phyloP scores from a whole-genome alignment of 2,888 invertebrate species.

The Prenolepis imparis region DNA sequence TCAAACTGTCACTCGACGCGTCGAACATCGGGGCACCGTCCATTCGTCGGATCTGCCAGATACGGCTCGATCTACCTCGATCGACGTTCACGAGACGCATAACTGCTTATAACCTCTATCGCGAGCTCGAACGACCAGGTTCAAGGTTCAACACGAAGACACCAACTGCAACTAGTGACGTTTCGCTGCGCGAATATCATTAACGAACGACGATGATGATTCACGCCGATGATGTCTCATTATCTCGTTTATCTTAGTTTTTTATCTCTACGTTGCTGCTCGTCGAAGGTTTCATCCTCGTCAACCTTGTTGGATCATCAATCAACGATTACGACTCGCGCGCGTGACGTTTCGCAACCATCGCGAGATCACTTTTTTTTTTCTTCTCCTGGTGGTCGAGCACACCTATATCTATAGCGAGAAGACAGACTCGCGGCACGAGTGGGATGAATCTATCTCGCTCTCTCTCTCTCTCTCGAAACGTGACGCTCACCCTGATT shows the following conservation, averaged over 20 bases:
- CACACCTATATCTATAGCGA: background rate
- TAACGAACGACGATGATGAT: background rate
- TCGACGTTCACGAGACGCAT: constrained; percentile 64
- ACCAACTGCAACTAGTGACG: background rate
- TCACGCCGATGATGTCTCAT: constrained; percentile 14
- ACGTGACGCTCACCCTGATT: background rate
- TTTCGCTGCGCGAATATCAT: background rate
- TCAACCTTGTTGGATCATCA: background rate
- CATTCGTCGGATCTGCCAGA: constrained; percentile 51
- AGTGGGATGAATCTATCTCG: background rate
- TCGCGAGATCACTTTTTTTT: constrained; percentile 51
- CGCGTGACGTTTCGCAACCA: constrained; percentile 81
- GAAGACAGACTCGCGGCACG: constrained; percentile 64
- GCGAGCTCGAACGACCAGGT: constrained; percentile 45
- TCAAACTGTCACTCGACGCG: background rate
- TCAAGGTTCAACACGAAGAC: constrained; percentile 21
- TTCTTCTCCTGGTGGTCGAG: background rate
- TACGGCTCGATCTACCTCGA: constrained; percentile 43
- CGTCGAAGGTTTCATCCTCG: background rate
- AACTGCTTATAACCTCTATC: constrained; percentile 68
- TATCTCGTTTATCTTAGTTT: background rate
- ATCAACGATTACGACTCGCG: too few relatives aligned
- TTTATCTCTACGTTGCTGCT: background rate
- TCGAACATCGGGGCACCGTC: constrained; percentile 10
- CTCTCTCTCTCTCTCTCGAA: background rate